phyloP scores from a whole-genome alignment of 2,888 invertebrate genomes.

The Phalera bucephala region DNA sequence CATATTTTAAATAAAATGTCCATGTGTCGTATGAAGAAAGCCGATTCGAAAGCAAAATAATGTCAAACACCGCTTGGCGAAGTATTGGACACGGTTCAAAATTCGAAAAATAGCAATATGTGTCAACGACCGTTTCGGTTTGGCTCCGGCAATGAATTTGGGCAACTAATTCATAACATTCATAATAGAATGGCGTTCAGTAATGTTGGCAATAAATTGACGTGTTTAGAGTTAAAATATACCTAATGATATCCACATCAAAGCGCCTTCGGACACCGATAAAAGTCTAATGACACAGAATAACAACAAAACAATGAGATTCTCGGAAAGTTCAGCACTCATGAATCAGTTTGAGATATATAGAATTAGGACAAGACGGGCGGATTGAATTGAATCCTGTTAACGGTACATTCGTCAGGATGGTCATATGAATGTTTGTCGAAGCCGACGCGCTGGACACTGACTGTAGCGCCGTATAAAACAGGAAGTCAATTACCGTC shows the following conservation, averaged over 20 bases:
- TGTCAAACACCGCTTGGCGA: conserved; percentile 17
- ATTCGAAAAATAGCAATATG: conserved; percentile 36
- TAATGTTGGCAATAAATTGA: conserved; percentile 3
- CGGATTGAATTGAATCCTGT: conserved; percentile 11
- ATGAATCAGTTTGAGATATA: conserved; percentile 21
- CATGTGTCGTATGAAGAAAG: conserved; percentile 24
- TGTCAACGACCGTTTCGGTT: conserved; percentile 49
- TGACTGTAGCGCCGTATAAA: conserved; percentile 26
- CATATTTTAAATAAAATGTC: conserved; percentile 34
- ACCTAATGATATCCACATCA: not conserved
- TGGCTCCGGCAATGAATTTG: conserved; percentile 17
- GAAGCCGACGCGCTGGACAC: conserved; percentile 12
- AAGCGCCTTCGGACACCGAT: not conserved
- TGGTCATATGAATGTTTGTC: conserved; percentile 22
- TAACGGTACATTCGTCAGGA: conserved; percentile 31
- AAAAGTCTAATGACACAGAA: conserved; percentile 2
- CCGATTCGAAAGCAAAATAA: conserved; percentile 19
- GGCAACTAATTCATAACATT: conserved; percentile 36
- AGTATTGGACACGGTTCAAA: conserved; percentile 43
- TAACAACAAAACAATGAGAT: conserved; percentile 3
- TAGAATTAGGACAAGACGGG: conserved; percentile 10
- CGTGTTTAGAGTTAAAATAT: not conserved
- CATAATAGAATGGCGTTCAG: conserved; percentile 22
- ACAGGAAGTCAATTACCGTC: conserved; percentile 41
- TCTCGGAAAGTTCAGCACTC: conserved; percentile 19